Base-by-base conservation (phyloP, 2,888 invertebrate genomes). In the Agrilus mali region DNA sequence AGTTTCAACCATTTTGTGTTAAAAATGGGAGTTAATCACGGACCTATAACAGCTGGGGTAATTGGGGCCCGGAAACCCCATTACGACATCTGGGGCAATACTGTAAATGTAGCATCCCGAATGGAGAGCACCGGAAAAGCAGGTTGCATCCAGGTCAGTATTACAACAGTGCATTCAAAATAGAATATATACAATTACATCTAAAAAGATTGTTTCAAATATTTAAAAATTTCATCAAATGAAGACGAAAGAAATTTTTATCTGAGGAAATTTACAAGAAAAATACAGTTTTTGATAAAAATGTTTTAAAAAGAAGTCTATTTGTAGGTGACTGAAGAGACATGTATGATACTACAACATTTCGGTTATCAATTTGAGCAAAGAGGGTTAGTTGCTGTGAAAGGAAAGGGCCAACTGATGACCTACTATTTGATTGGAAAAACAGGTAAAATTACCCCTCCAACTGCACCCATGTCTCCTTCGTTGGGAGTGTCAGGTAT, bases 41-140 rank as follows among this genome's bases (percentile, higher is more conserved):
- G 95, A 0, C 93, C 94, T 10, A 89, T 94, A 47, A 92, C 90
- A 0, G 94, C 94, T 1, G 95, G 95, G 0, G 94, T 95, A 5
- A 94, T 95, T 55, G 94, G 95, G 12, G 93, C 92, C 0, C 71
- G 90, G 41, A 94, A 94, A 63, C 94, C 94, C 0, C 94, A 94
- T 65, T 95, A 94, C 60, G 94, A 95, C 63, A 94, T 95, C 56
- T 93, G 92, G 92, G 94, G 94, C 2, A 94, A 95, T 63, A 92
- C 94, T 0, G 94, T 95, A 13, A 97, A 97, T 62, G 95, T 97
- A 1, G 94, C 96, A 6, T 93, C 93, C 1, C 73, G 95, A 45
- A 97, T 97, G 96, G 96, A 97, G 64, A 93, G 92, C 60, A 95
- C 95, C 0, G 96, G 96, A 48, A 93, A 92, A 70, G 90, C 90